Evolutionary conservation across 2,797 vertebrate genomes (phyloP), one percentile per base, ranked within the genome.

Genomic region (Ficedula albicollis): DNA sequence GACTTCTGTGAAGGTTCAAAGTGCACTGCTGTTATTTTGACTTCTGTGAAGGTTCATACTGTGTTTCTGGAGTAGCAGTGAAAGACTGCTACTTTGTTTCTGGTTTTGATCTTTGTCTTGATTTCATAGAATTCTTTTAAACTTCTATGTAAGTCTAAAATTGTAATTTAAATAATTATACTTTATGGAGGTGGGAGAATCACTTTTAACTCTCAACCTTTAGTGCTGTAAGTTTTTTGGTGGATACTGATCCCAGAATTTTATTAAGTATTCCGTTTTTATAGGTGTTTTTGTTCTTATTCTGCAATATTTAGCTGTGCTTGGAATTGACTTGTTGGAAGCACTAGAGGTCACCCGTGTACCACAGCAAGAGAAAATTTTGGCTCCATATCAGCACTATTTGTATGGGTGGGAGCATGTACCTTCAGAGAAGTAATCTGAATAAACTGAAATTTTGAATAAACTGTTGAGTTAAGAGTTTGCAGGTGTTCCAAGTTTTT

Each of bases 261-360:
- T 49, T 19, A n/a, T 29, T 38, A 75, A 49, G 27, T 41, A 25
- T 70, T 67, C 32, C 0, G 3, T 34, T 76, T 74, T 55, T 63
- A 21, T 44, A 74, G 54, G 10, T 56, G 29, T 3, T 76, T 69
- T 58, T 85, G 30, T 62, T 76, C 27, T 80, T 84, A 7, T 3
- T 82, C 41, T 63, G 15, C 15, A 54, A 1, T 64, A 21, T 63
- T 84, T 70, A 63, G 23, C 38, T 80, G 72, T 87, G 25, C 34
- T 92, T 93, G 58, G 34, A 93, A 68, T 44, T 91, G 68, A 39
- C 76, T 66, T 78, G 10, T 58, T 87, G 52, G 23, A 91, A 84
- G 79, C 96, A 80, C 95, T 96, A 97, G 96, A 89, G 89, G 96
- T 97, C 96, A 84, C 91, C 79, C 82, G 32, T 92, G 92, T 83